phyloP scores from a whole-genome alignment of 2,113 vertebrate genomes.

The Corvus hawaiiensis region DNA sequence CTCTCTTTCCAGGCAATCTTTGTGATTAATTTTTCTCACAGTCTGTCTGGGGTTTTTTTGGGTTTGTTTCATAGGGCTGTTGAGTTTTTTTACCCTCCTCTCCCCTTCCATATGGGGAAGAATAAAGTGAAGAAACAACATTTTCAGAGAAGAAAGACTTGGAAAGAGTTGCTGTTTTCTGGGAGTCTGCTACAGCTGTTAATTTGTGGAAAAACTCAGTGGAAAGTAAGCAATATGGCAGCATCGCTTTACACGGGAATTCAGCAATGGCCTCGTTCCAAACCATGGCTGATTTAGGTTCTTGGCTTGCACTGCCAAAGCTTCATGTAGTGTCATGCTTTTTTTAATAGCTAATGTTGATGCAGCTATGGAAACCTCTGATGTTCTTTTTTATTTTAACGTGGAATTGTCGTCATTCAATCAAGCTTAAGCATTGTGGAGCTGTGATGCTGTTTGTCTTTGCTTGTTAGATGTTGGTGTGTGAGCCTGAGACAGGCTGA shows the following conservation, averaged over 20 bases:
- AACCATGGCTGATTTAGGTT: slow-evolving; percentile 46
- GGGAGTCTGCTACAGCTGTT: slow-evolving; percentile 70
- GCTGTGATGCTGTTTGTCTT: slow-evolving; percentile 52
- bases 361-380: slow-evolving; percentile 67
- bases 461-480: slow-evolving; percentile 39
- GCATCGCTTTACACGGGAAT: slow-evolving; percentile 49
- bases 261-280: slow-evolving; percentile 61
- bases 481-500: background rate
- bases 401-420: slow-evolving; percentile 31
- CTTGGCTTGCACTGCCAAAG: slow-evolving; percentile 27
- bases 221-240: slow-evolving; percentile 69
- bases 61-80: background rate
- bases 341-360: slow-evolving; percentile 61
- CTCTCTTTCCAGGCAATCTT: slow-evolving; percentile 35
- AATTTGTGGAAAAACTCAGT: slow-evolving; percentile 68
- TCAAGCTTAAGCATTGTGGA: slow-evolving; percentile 1
- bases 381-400: slow-evolving; percentile 43
- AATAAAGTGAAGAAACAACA: slow-evolving; percentile 46
- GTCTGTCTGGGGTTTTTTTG: background rate
- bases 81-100: background rate
- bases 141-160: slow-evolving; percentile 71
- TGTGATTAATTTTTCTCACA: slow-evolving; percentile 33
- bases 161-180: slow-evolving; percentile 57
- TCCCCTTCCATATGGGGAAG: slow-evolving; percentile 48
- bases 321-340: slow-evolving; percentile 50